Evolutionary conservation across 2,888 invertebrate genomes (phyloP), one percentile per base, ranked within the genome.

Genomic region (Glomeris marginata): DNA sequence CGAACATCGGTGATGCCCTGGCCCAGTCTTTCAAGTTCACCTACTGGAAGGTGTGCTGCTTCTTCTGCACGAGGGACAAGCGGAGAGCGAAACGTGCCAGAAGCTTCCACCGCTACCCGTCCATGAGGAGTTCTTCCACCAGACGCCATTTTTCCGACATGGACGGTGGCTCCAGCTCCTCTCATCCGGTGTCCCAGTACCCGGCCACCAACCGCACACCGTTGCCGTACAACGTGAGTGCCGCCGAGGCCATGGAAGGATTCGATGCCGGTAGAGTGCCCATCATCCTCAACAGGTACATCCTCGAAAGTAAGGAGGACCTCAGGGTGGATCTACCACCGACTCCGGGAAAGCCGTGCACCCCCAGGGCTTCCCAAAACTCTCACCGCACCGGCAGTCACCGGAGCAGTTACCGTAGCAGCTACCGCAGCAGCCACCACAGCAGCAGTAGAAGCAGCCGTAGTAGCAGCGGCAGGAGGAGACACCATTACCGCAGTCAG

Each of bases 1-100:
- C 91, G 49, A 91, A 87, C 69, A 90, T 90, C 59, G 90, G 91
- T 5, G 88, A 90, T 65, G 82, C 88, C 56, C 86, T 91, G 86
- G 90, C 90, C 1, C 85, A 87, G 42, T 86, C 87, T 6, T 91
- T 91, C 72, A 77, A 81, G 77, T 88, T 90, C 63, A 69, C 90
- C n/a, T 91, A 91, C 64, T 90, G 90, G 90, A 78, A 84, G 50
- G 62, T 64, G 46, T 91, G 88, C 62, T 90, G 90, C 63, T 90
- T 84, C 67, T 77, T 85, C 44, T 91, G 90, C 66, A 86, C 85
- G 0, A 78, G 83, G 16, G 82, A 86, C 0, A 76, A 74, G 58
- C 75, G 71, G 45, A 33, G 40, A 8, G 15, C 18, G 20, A 36
- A 45, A 1, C 46, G 55, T 1, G 55, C 53, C 18, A 43, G 44